Evolutionary conservation across 1,140 invertebrate genomes (phyloP).

Genomic region (Sycobia sp.): DNA sequence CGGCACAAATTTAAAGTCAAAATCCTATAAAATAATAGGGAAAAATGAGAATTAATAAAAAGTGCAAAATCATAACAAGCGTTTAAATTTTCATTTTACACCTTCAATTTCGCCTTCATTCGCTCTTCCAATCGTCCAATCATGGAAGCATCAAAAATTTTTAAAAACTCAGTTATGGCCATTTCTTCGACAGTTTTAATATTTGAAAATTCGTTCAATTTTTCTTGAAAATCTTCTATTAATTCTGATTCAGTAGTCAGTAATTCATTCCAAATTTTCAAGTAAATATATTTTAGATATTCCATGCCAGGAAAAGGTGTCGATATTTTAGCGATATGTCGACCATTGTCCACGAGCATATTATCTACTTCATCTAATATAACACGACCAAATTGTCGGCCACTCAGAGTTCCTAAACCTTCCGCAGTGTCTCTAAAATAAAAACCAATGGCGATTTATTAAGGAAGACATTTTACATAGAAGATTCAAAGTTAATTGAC

Average conservation of each 20-base stretch:
- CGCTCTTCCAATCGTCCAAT: slow-evolving; percentile 25
- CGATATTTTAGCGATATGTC: slow-evolving; percentile 50
- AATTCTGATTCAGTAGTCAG: slow-evolving; percentile 33
- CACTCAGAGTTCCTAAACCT: slow-evolving; percentile 38
- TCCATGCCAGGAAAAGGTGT: slow-evolving; percentile 47
- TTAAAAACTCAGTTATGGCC: slow-evolving; percentile 34
- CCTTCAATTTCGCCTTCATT: slow-evolving; percentile 25
- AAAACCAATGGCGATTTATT: no score
- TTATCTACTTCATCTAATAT: slow-evolving; percentile 56
- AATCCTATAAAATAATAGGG: no score
- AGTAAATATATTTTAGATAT: slow-evolving; percentile 47
- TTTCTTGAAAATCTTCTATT: slow-evolving; percentile 32
- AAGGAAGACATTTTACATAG: no score
- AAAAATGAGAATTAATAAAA: no score
- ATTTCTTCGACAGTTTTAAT: slow-evolving; percentile 28
- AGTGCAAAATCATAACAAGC: no score
- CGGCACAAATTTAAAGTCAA: slow-evolving; percentile 31
- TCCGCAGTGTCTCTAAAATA: slow-evolving; percentile 40
- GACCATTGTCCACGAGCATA: slow-evolving; percentile 53
- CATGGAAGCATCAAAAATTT: slow-evolving; percentile 36
- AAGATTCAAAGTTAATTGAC: no score
- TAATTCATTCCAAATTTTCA: slow-evolving; percentile 48
- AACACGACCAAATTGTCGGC: slow-evolving; percentile 41
- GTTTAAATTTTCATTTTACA: slow-evolving; percentile 20
- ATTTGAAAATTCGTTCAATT: slow-evolving; percentile 36